A percentile compares a stretch with the other conserved stretches of the same genome.
Conservation (phyloP, 2,888 invertebrate genomes). For the Lasiommata megera region DNA sequence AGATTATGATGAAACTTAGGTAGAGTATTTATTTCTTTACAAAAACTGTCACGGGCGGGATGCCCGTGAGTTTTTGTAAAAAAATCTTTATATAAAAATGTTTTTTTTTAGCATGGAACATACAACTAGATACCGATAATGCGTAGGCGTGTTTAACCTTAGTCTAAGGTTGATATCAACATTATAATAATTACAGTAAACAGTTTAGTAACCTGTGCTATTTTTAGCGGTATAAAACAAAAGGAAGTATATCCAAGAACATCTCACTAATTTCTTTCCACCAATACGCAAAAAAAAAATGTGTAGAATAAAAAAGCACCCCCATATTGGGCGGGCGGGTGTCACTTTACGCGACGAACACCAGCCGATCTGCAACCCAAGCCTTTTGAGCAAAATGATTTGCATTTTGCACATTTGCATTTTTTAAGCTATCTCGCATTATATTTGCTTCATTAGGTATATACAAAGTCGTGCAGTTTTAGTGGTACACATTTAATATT, state of each 20-base stretch:
- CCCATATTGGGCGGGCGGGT: constrained; percentile 9
- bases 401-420: constrained; percentile 20
- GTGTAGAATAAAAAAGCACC: neutral
- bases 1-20: too few species aligned
- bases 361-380: neutral
- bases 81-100: too few species aligned
- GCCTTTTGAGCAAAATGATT: constrained; percentile 11
- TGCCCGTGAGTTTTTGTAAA: too few species aligned
- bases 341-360: neutral
- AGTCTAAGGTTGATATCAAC: too few species aligned
- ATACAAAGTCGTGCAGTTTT: constrained; percentile 4
- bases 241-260: neutral
- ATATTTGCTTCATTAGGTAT: constrained; percentile 23
- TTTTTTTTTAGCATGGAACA: too few species aligned
- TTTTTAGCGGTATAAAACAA: neutral
- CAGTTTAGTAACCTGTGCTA: too few species aligned
- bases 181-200: too few species aligned
- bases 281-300: neutral
- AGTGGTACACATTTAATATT: neutral
- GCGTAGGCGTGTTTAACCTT: too few species aligned
- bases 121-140: too few species aligned
- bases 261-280: neutral
- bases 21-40: too few species aligned
- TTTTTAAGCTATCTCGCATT: constrained; percentile 21
- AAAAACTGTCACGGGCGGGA: too few species aligned